Evolutionary conservation across 2,888 invertebrate genomes (phyloP).

Genomic region (Allophyes oxyacanthae): DNA sequence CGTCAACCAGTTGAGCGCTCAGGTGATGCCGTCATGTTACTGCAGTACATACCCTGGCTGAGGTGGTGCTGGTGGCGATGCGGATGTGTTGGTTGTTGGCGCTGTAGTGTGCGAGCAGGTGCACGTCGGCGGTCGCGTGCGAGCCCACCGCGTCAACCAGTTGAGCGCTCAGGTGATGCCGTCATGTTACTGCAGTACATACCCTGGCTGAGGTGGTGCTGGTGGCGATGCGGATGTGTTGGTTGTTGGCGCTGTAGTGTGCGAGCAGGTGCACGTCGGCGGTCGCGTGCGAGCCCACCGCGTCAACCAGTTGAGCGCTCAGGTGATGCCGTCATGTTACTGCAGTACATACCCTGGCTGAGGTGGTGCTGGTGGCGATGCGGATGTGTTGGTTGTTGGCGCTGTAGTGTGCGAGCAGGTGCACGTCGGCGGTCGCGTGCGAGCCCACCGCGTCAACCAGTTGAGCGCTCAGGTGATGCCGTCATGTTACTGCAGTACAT

Average conservation of each 20-base stretch:
- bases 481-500: constrained; percentile 17
- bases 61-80: constrained; percentile 94
- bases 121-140: constrained; percentile 91
- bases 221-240: constrained; percentile 95
- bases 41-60: constrained; percentile 90
- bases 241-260: constrained; percentile 94
- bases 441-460: constrained; percentile 92
- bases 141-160: constrained; percentile 92
- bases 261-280: constrained; percentile 92
- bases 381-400: constrained; percentile 95
- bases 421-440: constrained; percentile 91
- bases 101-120: constrained; percentile 94
- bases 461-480: constrained; percentile 92
- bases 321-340: constrained; percentile 88
- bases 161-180: constrained; percentile 92
- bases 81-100: constrained; percentile 95
- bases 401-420: constrained; percentile 94
- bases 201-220: constrained; percentile 94
- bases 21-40: too few relatives aligned
- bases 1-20: too few relatives aligned
- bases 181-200: constrained; percentile 17
- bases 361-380: constrained; percentile 94
- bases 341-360: constrained; percentile 90
- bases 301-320: constrained; percentile 92
- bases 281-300: constrained; percentile 90